These are phyloP conservation scores for Syngnathus acus DNA, from an alignment of 2,797 vertebrate genomes.

Conservation along the genomic window DNA sequence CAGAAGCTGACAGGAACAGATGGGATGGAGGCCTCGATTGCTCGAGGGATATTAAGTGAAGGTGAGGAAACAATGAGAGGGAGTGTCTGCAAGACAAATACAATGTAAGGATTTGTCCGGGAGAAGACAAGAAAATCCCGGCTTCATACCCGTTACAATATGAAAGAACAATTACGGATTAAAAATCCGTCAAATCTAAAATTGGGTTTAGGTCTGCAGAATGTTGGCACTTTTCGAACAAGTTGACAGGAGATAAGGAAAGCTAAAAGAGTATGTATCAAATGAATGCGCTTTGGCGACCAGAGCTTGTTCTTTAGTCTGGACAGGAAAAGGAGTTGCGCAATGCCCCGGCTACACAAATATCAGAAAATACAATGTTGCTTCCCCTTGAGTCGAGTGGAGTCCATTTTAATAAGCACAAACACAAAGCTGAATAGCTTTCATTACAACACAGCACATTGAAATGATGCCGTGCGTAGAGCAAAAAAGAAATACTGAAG, in stretches of 20 bases:
- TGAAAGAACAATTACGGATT: conserved; percentile 12
- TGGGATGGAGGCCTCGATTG: conserved; percentile 31
- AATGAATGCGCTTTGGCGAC: conserved; percentile 33
- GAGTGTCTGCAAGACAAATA: neutral
- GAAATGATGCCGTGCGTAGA: neutral
- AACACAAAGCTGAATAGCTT: neutral
- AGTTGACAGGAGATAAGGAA: neutral
- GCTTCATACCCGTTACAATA: neutral
- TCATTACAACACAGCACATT: conserved; percentile 11
- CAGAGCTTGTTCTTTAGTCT: conserved; percentile 13
- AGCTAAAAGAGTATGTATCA: conserved; percentile 15
- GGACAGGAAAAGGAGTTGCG: conserved; percentile 42
- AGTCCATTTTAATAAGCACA: conserved; percentile 8
- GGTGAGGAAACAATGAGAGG: neutral
- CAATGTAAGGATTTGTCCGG: conserved; percentile 1
- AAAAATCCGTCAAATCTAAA: conserved; percentile 19
- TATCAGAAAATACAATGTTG: conserved; percentile 49
- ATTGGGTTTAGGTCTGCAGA: conserved; percentile 16
- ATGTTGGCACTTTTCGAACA: conserved; percentile 3
- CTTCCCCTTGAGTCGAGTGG: conserved; percentile 28
- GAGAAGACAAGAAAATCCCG: neutral
- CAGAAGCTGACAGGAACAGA: conserved; percentile 36
- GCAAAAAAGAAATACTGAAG: conserved; percentile 8
- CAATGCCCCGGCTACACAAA: conserved; percentile 59
- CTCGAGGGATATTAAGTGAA: conserved; percentile 27